These are phyloP conservation scores for Rhabdornis inornatus DNA, from an alignment of 2,113 vertebrate species.

Conservation along the genomic window DNA sequence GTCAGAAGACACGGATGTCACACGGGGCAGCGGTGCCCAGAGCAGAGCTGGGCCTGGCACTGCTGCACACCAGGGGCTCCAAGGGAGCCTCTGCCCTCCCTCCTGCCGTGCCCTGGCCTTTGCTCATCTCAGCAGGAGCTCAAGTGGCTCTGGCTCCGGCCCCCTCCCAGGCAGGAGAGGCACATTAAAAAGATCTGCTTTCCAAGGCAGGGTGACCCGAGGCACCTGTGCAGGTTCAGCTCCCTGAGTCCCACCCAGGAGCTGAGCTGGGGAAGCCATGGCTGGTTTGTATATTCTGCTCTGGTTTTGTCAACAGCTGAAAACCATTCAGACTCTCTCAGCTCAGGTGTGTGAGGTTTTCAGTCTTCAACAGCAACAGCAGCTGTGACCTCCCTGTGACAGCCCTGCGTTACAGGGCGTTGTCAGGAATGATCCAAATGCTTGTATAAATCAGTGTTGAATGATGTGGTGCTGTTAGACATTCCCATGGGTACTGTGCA, in stretches of 20 bases:
- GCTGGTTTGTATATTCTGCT: neutral
- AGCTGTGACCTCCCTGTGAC: neutral
- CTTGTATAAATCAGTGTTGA: neutral
- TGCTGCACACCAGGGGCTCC: neutral
- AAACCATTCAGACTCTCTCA: neutral
- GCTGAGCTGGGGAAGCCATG: neutral
- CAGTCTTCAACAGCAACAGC: conserved; percentile 52
- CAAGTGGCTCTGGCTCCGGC: neutral
- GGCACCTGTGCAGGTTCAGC: neutral
- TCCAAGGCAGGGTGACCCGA: neutral
- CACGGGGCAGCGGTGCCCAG: neutral
- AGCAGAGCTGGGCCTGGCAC: neutral
- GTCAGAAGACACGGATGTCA: neutral
- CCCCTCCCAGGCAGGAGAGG: neutral
- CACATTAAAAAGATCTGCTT: neutral
- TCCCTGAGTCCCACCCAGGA: neutral
- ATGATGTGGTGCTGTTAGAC: neutral
- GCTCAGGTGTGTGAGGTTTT: neutral
- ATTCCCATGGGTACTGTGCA: neutral
- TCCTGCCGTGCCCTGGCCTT: neutral
- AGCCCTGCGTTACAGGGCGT: neutral
- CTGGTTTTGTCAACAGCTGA: neutral
- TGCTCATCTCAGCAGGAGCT: fast-evolving
- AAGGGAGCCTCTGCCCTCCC: neutral
- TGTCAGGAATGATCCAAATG: neutral